Conservation (phyloP, 2,113 vertebrate genomes). For the Polyodon spathula region DNA sequence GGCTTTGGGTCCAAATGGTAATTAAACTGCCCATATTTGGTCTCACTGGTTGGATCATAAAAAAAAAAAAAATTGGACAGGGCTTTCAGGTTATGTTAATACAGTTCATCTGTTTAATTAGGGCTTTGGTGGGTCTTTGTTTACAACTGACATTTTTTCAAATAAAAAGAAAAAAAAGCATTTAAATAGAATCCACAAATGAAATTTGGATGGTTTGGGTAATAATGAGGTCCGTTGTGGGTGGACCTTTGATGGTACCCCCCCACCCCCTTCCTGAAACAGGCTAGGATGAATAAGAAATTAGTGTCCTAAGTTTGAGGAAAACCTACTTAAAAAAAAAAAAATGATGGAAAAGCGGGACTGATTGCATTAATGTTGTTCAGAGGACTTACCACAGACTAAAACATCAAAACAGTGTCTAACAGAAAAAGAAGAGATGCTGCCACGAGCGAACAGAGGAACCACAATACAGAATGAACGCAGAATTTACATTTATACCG, state of each 20-base stretch:
- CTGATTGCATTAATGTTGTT: background rate
- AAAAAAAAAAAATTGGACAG: constrained; percentile 69
- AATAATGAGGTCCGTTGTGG: constrained; percentile 37
- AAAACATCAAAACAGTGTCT: background rate
- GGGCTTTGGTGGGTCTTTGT: constrained; percentile 55
- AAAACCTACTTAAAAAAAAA: background rate
- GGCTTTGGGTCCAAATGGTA: constrained; percentile 87
- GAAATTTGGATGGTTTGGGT: constrained; percentile 29
- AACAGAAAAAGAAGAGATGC: background rate
- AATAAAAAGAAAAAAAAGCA: constrained; percentile 25
- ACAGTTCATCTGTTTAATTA: constrained; percentile 72
- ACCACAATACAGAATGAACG: background rate
- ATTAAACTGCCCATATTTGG: constrained; percentile 90
- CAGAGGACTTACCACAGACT: constrained; percentile 1
- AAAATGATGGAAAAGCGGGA: background rate
- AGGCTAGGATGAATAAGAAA: constrained; percentile 9
- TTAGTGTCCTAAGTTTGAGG: constrained; percentile 16
- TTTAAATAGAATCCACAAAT: constrained; percentile 18
- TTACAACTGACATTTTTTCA: constrained; percentile 58
- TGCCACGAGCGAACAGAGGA: background rate
- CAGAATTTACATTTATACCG: background rate
- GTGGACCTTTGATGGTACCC: constrained; percentile 35
- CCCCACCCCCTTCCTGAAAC: constrained; percentile 15
- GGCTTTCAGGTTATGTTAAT: constrained; percentile 76
- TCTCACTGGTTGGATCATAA: constrained; percentile 85